Base-by-base conservation (phyloP, 2,113 vertebrate species). In the Symphodus melops region DNA sequence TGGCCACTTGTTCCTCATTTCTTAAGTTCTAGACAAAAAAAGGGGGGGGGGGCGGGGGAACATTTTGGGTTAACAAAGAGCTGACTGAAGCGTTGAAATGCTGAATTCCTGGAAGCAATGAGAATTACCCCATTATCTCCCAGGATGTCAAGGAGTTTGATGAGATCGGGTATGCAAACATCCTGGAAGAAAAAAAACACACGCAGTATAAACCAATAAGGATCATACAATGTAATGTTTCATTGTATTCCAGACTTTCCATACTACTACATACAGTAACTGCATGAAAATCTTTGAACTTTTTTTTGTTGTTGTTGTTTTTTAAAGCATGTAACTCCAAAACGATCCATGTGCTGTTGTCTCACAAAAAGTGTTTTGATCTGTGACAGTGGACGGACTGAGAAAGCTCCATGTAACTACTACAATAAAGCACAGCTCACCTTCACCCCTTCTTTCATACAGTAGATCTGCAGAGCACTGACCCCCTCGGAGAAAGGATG, bases 401-500 rank as follows among this genome's bases (percentile, higher is more conserved):
- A 13, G 23, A 37, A 16, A 17, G 11, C 36, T 33, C 10, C 14
- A 8, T 14, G 14, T 20, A 36, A 17, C 46, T 3, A 20, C 19
- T 21, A 6, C 14, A 10, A 21, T 16, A 49, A 51, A 46, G 13
- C 2, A 19, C 0, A 49, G 20, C 28, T 6, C 94, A 99, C 98
- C 96, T 99, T 99, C 59, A 99, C 98, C 19, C 98, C 98, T 90
- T 99, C 97, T 87, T 99, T 99, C 96, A 99, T 98, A 78, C 98
- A 99, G 93, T 99, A 99, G 91, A 99, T 98, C 92, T 99, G 98
- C 1, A 99, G 94, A 9, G 98, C 98, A 44, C 98, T 99, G 88
- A 99, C 96, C 69, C 98, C 98, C 85, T 98, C 97, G 11, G 97
- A 96, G 91, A 99, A 99, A 1, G 98, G 98, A 83, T 98, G 97